phyloP scores from a whole-genome alignment of 1,140 invertebrate genomes.

The Leptopilina clavipes region DNA sequence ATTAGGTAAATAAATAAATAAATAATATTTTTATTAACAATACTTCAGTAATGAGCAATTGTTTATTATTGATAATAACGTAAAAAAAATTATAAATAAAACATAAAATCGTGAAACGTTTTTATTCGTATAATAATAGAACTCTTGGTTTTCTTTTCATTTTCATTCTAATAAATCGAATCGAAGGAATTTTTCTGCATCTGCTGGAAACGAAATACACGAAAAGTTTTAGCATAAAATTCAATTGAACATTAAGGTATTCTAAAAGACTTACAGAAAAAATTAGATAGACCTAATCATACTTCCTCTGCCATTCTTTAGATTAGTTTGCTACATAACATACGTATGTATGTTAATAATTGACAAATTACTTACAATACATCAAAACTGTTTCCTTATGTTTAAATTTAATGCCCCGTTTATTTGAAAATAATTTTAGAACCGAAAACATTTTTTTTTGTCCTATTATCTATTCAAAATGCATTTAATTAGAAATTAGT shows the following conservation, averaged over 20 bases:
- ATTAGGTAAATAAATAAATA: background rate
- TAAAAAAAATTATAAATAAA: background rate
- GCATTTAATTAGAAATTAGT: no score
- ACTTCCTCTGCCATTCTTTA: conserved; percentile 68
- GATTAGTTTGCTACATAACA: conserved; percentile 73
- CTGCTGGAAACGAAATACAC: conserved; percentile 36
- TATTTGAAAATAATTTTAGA: no score
- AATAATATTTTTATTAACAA: background rate
- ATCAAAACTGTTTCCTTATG: background rate
- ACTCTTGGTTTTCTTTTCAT: background rate
- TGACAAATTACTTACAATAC: background rate
- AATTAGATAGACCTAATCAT: conserved; percentile 68
- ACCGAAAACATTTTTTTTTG: no score
- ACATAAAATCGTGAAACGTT: background rate
- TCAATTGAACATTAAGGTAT: conserved; percentile 52
- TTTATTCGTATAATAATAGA: background rate
- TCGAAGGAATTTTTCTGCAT: conserved; percentile 21
- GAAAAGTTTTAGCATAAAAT: conserved; percentile 41
- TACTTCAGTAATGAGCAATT: background rate
- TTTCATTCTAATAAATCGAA: background rate
- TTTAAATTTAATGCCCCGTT: no score
- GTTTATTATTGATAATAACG: background rate
- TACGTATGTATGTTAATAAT: conserved; percentile 50
- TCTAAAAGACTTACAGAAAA: conserved; percentile 71
- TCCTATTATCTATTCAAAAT: no score